Evolutionary conservation across 2,113 vertebrate species (phyloP), one percentile per base, ranked within the genome.

Genomic region (Percopsis transmontana): DNA sequence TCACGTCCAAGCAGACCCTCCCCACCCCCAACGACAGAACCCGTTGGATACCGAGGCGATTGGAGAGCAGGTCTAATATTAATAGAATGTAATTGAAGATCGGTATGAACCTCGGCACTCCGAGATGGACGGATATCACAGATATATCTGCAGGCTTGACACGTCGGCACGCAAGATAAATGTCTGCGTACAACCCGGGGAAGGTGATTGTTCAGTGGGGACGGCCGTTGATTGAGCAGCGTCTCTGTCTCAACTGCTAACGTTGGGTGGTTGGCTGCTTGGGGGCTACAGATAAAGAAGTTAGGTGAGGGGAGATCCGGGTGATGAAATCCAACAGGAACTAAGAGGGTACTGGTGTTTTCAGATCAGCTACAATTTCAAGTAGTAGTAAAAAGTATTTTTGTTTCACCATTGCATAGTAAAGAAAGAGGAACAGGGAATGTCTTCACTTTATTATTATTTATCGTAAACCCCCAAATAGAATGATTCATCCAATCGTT

Each of bases 11-110:
- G 12, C 19, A 0, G 57, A 61, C 16, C 27, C 5, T 7, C 5
- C 27, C 5, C 27, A 27, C 67, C 47, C 65, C 68, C 57, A 1
- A 19, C 1, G 79, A 78, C 5, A 33, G 5, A 74, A 58, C 68
- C 66, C 0, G 8, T 39, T 8, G 6, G 20, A 53, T 68, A 39
- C 66, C 11, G 13, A 70, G 40, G 23, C 57, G 48, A 20, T 62
- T 66, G 63, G 42, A 72, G 78, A 67, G 61, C 56, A 56, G 44
- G 63, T 12, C 71, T 80, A 79, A 80, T 68, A 82, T 82, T 82
- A 78, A 75, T 59, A 14, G 64, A 66, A 56, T 65, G 72, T 84
- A 78, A 87, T 65, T 79, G 77, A 80, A 72, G 74, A 65, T 39
- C 51, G 50, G 62, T 50, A 81, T 78, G 77, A 69, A 61, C 42